A percentile compares a stretch with the other conserved stretches of the same genome.
Evolutionary conservation across 2,797 vertebrate genomes (phyloP).

Genomic region (Aulostomus chinensis): DNA sequence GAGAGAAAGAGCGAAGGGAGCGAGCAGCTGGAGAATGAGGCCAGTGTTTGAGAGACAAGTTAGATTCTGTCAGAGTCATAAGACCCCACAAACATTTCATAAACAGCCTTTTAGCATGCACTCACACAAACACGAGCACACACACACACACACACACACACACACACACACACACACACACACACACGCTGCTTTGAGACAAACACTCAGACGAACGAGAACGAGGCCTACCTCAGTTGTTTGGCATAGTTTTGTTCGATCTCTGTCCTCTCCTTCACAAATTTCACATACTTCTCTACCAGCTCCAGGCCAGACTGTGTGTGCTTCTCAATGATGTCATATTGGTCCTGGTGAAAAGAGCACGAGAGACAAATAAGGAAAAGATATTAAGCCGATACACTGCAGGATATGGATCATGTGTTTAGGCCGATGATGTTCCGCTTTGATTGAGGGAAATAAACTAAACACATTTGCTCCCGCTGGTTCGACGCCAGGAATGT

Average conservation of each 20-base stretch:
- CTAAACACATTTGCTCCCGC: constrained; percentile 6
- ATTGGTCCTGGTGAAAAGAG: constrained; percentile 84
- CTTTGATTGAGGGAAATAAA: constrained; percentile 21
- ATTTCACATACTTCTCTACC: constrained; percentile 92
- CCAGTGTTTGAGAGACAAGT: constrained; percentile 71
- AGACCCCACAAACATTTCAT: constrained; percentile 70
- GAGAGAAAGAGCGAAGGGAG: constrained; percentile 21
- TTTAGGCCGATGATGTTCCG: constrained; percentile 19
- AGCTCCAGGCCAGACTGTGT: constrained; percentile 91
- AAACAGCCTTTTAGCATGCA: constrained; percentile 55
- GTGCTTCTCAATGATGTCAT: constrained; percentile 89
- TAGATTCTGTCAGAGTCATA: constrained; percentile 76
- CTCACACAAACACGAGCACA: constrained; percentile 32
- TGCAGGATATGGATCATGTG: constrained; percentile 15
- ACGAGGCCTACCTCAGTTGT: constrained; percentile 84
- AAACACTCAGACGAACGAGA: constrained; percentile 13
- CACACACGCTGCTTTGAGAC: constrained; percentile 9
- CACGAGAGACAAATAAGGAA: constrained; percentile 54
- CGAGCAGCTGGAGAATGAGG: constrained; percentile 67
- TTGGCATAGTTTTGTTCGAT: constrained; percentile 91
- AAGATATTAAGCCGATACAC: constrained; percentile 20
- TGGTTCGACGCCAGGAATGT: too few species aligned
- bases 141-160: constrained; percentile 23
- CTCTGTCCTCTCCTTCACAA: constrained; percentile 90
- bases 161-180: constrained; percentile 11